Evolutionary conservation across 2,797 vertebrate species (phyloP).

Genomic region (Garrulus glandarius): DNA sequence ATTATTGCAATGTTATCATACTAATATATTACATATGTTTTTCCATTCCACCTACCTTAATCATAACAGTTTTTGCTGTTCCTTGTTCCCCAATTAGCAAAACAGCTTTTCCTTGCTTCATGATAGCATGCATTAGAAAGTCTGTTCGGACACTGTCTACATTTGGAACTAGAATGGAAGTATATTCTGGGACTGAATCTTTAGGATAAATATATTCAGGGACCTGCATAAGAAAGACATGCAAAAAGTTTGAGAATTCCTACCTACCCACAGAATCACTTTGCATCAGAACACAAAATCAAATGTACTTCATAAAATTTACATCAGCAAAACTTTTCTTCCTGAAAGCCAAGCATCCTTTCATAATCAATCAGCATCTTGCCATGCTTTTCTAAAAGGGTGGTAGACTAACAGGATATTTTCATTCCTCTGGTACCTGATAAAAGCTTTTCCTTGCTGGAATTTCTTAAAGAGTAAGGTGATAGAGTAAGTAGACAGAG

Average conservation of each 20-base stretch:
- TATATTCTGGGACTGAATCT: conserved; percentile 81
- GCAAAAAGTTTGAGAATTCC: background rate
- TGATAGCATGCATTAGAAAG: conserved; percentile 80
- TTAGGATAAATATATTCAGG: conserved; percentile 81
- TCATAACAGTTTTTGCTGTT: conserved; percentile 86
- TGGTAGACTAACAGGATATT: background rate
- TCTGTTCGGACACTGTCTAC: conserved; percentile 84
- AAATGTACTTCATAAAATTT: background rate
- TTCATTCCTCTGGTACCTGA: background rate
- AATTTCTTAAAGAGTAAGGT: background rate
- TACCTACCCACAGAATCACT: background rate
- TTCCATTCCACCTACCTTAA: conserved; percentile 74
- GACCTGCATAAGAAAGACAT: conserved; percentile 57
- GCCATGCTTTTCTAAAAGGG: background rate
- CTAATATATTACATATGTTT: background rate
- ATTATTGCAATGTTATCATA: background rate
- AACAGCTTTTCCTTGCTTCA: conserved; percentile 84
- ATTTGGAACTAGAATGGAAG: conserved; percentile 84
- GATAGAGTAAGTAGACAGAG: background rate
- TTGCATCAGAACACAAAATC: background rate
- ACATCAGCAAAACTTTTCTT: background rate
- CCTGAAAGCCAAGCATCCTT: background rate
- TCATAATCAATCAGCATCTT: background rate
- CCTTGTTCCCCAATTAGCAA: conserved; percentile 85
- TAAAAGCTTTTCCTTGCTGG: background rate